Percentiles rank a stretch among this genome's conserved stretches.
phyloP scores from a whole-genome alignment of 2,797 vertebrate genomes.

The Tinamus major region DNA sequence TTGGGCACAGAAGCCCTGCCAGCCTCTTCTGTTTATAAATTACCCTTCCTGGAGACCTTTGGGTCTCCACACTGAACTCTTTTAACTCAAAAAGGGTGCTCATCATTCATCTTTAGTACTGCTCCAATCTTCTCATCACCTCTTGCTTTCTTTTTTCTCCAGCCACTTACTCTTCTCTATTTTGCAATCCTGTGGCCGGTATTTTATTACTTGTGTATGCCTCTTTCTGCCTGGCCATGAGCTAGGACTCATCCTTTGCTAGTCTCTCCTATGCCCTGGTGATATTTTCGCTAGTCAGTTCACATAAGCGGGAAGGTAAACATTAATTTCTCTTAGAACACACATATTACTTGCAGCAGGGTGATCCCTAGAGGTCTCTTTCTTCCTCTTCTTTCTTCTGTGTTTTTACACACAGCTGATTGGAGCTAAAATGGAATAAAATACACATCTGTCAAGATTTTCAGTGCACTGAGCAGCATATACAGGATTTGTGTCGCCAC shows the following conservation, averaged over 20 bases:
- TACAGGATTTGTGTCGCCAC: neutral
- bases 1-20: slow-evolving; percentile 20
- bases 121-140: neutral
- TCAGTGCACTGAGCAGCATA: neutral
- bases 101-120: slow-evolving; percentile 67
- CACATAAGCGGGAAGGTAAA: slow-evolving; percentile 37
- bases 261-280: neutral
- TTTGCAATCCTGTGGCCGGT: slow-evolving; percentile 45
- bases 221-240: slow-evolving; percentile 46
- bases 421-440: neutral
- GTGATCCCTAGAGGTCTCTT: neutral
- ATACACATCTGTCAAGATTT: neutral
- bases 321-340: slow-evolving; percentile 38
- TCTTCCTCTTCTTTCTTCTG: neutral
- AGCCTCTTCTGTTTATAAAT: slow-evolving; percentile 75
- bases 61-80: slow-evolving; percentile 53
- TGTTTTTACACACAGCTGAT: neutral
- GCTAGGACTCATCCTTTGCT: slow-evolving; percentile 37
- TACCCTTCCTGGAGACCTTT: slow-evolving; percentile 63
- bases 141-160: slow-evolving; percentile 47
- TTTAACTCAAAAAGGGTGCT: slow-evolving; percentile 48
- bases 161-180: neutral
- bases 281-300: slow-evolving; percentile 53
- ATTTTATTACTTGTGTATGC: slow-evolving; percentile 37
- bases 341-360: neutral